These are phyloP conservation scores for Agonopterix heracliana DNA, from an alignment of 2,888 invertebrate species.

Conservation along the genomic window DNA sequence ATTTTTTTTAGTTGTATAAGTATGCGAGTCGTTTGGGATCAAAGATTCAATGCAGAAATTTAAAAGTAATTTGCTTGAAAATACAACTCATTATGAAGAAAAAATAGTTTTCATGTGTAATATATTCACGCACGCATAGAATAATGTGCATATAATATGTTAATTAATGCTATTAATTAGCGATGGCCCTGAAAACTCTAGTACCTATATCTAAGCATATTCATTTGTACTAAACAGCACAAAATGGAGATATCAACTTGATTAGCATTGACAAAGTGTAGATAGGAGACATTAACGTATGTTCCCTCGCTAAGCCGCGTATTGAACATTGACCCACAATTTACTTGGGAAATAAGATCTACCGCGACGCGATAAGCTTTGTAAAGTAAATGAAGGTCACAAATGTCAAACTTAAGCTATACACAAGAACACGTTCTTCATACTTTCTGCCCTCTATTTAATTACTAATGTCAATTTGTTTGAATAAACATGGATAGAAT, in stretches of 20 bases:
- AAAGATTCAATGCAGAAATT: not conserved
- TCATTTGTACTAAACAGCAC: too few species aligned
- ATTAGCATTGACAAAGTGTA: too few species aligned
- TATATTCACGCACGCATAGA: too few species aligned
- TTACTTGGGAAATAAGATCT: not conserved
- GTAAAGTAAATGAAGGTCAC: conserved; percentile 57
- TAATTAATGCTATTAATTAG: too few species aligned
- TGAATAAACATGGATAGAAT: conserved; percentile 84
- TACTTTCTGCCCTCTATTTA: not conserved
- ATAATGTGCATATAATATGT: too few species aligned
- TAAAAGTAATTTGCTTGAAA: too few species aligned
- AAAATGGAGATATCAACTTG: too few species aligned
- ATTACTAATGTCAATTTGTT: not conserved
- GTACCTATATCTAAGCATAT: too few species aligned
- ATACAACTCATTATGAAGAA: too few species aligned
- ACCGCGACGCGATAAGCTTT: conserved; percentile 48
- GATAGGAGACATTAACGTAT: too few species aligned
- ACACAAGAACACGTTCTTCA: conserved; percentile 13
- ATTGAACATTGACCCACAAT: conserved; percentile 10
- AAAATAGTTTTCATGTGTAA: too few species aligned
- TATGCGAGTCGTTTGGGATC: not conserved
- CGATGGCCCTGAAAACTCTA: too few species aligned
- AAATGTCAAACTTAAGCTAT: conserved; percentile 45
- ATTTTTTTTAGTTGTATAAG: not conserved
- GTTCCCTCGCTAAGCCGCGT: not conserved